These are phyloP conservation scores for Hesperophylax magnus DNA, from an alignment of 1,140 invertebrate genomes.

Conservation along the genomic window DNA sequence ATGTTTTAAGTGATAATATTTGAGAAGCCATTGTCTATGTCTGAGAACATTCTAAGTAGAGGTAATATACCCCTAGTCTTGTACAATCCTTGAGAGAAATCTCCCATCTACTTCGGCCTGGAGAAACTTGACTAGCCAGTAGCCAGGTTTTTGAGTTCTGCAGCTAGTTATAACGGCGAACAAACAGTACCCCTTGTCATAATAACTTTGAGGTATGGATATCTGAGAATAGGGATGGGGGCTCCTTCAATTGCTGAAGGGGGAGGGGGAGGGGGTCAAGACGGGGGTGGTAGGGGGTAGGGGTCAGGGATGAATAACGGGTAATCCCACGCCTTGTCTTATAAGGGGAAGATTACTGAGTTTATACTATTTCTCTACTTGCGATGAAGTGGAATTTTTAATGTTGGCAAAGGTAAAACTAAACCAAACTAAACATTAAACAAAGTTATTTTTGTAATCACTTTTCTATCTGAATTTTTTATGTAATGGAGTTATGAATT, in stretches of 20 bases:
- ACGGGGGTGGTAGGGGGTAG: conserved; percentile 8
- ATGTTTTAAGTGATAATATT: too few species aligned
- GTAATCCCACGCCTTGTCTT: not conserved
- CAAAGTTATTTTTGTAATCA: too few species aligned
- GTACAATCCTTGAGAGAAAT: conserved; percentile 47
- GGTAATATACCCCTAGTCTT: conserved; percentile 8
- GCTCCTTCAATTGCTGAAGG: conserved; percentile 27
- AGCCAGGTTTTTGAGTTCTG: conserved; percentile 55
- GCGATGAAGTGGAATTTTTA: not conserved
- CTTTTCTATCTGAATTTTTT: too few species aligned
- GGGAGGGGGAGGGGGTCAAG: not conserved
- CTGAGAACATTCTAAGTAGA: not conserved
- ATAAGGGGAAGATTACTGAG: not conserved
- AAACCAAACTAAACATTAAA: too few species aligned
- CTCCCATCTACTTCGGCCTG: conserved; percentile 34
- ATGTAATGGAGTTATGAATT: too few species aligned
- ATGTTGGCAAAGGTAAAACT: too few species aligned
- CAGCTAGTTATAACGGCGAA: conserved; percentile 56
- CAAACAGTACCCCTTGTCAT: conserved; percentile 58
- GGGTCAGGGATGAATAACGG: conserved; percentile 28
- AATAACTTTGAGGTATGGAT: conserved; percentile 59
- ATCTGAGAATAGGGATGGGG: conserved; percentile 49
- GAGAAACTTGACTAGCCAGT: conserved; percentile 52
- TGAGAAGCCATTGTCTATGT: not conserved
- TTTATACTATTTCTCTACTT: not conserved